Evolutionary conservation across 2,797 vertebrate genomes (phyloP).

Genomic region (Falco naumanni): DNA sequence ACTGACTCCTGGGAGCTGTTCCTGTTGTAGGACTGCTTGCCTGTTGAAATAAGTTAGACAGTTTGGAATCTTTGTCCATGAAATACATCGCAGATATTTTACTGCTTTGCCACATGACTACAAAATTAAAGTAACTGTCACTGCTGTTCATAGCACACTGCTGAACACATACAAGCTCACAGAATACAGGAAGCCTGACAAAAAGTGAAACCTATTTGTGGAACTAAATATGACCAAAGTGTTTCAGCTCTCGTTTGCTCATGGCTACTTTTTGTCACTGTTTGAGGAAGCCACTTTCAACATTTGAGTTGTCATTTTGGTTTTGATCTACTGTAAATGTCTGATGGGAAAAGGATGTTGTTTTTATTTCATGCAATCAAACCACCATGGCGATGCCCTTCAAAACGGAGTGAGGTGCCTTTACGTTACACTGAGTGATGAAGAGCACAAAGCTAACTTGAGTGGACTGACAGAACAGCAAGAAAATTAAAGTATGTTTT

Average conservation of each 20-base stretch:
- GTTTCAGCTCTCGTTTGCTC: conserved; percentile 18
- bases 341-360: conserved; percentile 7
- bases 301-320: conserved; percentile 52
- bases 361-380: neutral
- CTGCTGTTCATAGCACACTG: conserved; percentile 65
- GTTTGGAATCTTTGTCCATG: conserved; percentile 79
- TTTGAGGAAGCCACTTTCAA: conserved; percentile 77
- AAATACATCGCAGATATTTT: conserved; percentile 83
- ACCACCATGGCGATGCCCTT: neutral
- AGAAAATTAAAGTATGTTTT: conserved; percentile 10
- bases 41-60: conserved; percentile 86
- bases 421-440: neutral
- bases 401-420: neutral
- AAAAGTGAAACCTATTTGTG: conserved; percentile 81
- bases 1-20: conserved; percentile 82
- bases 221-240: conserved; percentile 73
- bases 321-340: conserved; percentile 46
- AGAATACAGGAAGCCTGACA: conserved; percentile 75
- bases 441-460: neutral
- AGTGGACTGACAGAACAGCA: neutral
- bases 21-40: conserved; percentile 90
- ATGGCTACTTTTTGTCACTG: neutral
- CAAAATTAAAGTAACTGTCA: conserved; percentile 70
- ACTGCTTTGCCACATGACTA: conserved; percentile 80
- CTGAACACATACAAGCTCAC: neutral